Evolutionary conservation across 1,140 invertebrate species (phyloP), one percentile per base, ranked within the genome.

Genomic region (Doryteuthis pealeii): DNA sequence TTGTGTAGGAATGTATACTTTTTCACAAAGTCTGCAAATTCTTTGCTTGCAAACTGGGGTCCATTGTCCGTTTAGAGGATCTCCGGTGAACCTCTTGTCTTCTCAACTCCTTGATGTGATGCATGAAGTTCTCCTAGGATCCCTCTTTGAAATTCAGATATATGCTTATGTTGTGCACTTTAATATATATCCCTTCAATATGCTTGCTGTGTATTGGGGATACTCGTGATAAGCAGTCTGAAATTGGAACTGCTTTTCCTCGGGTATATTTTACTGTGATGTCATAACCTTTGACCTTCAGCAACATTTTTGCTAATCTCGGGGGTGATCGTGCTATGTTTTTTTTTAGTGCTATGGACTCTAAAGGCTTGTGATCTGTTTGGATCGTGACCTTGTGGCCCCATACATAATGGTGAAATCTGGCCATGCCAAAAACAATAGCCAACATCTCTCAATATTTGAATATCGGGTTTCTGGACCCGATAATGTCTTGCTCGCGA

Each of bases 391-490:
- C 75, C n/a, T 78, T 73, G 40, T 80, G 33, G 74, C 35, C 26
- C 85, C 77, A 89, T 5, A 90, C 70, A 77, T 89, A 91, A 49
- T 89, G 79, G 40, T 90, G 84, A 82, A 91, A 91, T 76, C 88
- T 87, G 69, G 85, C 81, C 18, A 90, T 84, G 2, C 85, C 87
- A 82, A 86, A 91, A 3, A 90, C 74, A 14, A 91, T 85, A 6
- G 88, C 88, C 22, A 89, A 77, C 8, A 88, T 89, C 82, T 91
- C 78, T 91, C 89, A 1, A 90, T 86, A 78, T 90, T 40, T 40
- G 83, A 85, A 74, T 89, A 89, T 49, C 89, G 88, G 40, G 78
- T 35, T 79, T 90, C 87, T 58, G 83, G 79, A 12, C 72, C 8
- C 6, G n/a, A n/a, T n/a, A n/a, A n/a, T n/a, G n/a, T 80, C 40